Base-by-base conservation (phyloP, 2,797 vertebrate genomes). In the Melanogrammus aeglefinus region DNA sequence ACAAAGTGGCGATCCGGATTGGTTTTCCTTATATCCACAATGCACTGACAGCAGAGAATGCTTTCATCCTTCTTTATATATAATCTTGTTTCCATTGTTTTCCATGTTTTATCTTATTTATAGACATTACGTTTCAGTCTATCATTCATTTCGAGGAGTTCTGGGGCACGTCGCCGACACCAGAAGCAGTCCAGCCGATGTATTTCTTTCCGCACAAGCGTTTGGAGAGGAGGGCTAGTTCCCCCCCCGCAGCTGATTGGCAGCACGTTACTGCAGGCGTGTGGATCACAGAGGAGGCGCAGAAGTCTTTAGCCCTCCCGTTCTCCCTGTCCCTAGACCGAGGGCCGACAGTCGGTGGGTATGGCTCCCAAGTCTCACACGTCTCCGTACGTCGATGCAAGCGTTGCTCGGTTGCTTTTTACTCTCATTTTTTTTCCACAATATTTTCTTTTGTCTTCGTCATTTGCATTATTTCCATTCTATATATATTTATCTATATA, bases 21-120 rank as follows among this genome's bases (percentile, higher is more conserved):
- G 90, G 92, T 91, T 93, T 95, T 94, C 95, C 94, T 95, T 94
- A 93, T 90, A 94, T 95, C 95, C 96, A 95, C 96, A 93, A 95
- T 93, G 95, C 95, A 95, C 96, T 94, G 95, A 96, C 96, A 95
- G 95, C 96, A 95, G 96, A 96, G 95, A 94, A 95, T 92, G 95
- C 93, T 91, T 89, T 75, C 84, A 78, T 41, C 77, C 85, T 82
- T 79, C 83, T 80, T 78, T 77, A 47, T 7, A 63, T 27, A 81
- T 63, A 13, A 36, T 35, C 69, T 21, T 21, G 29, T 16, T 75
- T 75, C 78, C 79, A 29, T 80, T 51, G 3, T 33, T 35, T 27
- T 44, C 73, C 38, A 39, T 18, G 66, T 75, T 69, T 72, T 80
- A 76, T 69, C 73, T 86, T 74, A 18, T 73, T 36, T 79, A 10